Conservation (phyloP, 2,888 invertebrate species). For the Caenorhabditis virilis region DNA sequence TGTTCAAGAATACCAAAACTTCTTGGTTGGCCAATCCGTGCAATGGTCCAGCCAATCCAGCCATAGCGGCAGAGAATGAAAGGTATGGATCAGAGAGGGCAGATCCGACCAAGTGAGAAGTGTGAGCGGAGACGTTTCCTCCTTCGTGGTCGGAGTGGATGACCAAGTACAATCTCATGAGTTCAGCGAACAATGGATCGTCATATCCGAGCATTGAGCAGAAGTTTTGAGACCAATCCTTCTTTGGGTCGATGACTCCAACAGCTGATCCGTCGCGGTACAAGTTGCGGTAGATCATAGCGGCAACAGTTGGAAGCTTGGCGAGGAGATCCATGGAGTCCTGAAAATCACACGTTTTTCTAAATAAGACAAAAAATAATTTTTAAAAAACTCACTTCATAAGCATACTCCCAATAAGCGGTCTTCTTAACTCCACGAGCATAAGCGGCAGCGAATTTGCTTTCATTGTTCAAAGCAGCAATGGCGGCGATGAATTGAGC, state of each 20-base stretch:
- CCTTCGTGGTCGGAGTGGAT: conserved; percentile 82
- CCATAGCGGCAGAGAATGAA: conserved; percentile 88
- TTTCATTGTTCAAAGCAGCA: conserved; percentile 88
- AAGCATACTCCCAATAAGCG: conserved; percentile 78
- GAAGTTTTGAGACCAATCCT: conserved; percentile 89
- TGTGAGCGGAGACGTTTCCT: conserved; percentile 90
- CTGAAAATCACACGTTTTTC: conserved; percentile 79
- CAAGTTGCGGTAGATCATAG: conserved; percentile 89
- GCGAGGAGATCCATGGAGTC: conserved; percentile 93
- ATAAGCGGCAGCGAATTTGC: conserved; percentile 88
- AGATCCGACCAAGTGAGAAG: conserved; percentile 89
- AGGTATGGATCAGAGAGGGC: conserved; percentile 89
- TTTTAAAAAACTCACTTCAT: conserved; percentile 44
- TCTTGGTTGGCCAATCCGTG: conserved; percentile 96
- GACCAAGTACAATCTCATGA: conserved; percentile 89
- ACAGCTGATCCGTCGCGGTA: conserved; percentile 84
- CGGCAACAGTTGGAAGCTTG: conserved; percentile 89
- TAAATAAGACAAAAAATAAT: neutral
- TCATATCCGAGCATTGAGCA: conserved; percentile 86
- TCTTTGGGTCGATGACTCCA: conserved; percentile 84
- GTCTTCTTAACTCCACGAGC: conserved; percentile 77
- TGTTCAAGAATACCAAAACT: conserved; percentile 85
- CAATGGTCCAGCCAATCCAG: conserved; percentile 90
- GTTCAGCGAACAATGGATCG: conserved; percentile 82
- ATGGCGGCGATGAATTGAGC: conserved; percentile 86